Base-by-base conservation (phyloP, 2,113 vertebrate species). In the Scytalopus superciliaris region DNA sequence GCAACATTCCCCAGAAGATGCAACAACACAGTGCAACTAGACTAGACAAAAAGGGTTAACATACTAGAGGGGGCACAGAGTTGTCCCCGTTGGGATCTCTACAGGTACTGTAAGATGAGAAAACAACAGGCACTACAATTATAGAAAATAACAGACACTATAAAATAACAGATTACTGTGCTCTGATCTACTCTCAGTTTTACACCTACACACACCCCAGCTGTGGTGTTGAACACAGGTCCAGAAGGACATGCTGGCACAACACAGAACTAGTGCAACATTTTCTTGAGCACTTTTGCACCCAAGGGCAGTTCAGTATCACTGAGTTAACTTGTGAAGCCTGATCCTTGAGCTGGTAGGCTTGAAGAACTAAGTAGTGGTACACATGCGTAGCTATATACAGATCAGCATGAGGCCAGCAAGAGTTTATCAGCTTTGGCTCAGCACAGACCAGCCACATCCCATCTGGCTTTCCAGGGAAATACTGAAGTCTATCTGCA, bases 1-100 rank as follows among this genome's bases (percentile, higher is more conserved):
- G 25, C 10, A 81, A 49, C 23, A 40, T 25, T 69, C 24, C 15
- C 10, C 55, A 52, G 33, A 68, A 77, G 12, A 69, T 21, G 22
- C 31, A 72, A 77, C 18, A 56, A 19, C 1, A 33, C 35, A 31
- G 44, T 1, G 4, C 72, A 78, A 66, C 21, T 3, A 30, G 27
- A 81, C 18, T 14, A 0, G 0, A 40, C 35, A 86, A 49, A 69
- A 47, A 47, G 2, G 0, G 17, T 21, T 49, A 45, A 67, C 30
- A 5, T 16, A 45, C 31, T 4, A 17, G 16, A 62, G 4, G 5
- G 6, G 45, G 11, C 39, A 69, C 37, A 14, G 8, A 69, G 22
- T 19, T 50, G 77, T 17, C 27, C 37, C 27, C 55, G 28, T 2
- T 0, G 0, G 10, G 15, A 45, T 50, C 10, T 50, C 73, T 25